phyloP scores from a whole-genome alignment of 2,113 vertebrate genomes.

The Meleagris gallopavo region DNA sequence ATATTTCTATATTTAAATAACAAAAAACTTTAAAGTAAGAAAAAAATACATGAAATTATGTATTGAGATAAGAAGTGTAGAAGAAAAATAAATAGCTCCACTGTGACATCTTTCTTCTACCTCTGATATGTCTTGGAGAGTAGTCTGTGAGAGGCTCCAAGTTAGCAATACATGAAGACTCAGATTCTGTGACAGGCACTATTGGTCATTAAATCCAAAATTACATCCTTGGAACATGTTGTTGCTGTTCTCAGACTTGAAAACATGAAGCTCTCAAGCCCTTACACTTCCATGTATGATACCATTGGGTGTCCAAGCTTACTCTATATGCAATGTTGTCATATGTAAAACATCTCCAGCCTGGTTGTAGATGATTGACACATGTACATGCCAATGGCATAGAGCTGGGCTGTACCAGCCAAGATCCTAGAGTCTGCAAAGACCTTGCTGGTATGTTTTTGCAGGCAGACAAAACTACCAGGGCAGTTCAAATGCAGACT shows the following conservation, averaged over 20 bases:
- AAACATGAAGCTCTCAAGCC: background rate
- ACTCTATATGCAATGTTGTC: accelerated
- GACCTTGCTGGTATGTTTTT: background rate
- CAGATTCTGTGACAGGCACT: background rate
- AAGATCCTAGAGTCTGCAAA: background rate
- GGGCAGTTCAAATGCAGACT: background rate
- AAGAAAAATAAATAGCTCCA: background rate
- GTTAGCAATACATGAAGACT: background rate
- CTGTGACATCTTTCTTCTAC: background rate
- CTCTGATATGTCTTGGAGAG: background rate
- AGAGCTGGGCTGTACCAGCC: background rate
- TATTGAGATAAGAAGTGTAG: background rate
- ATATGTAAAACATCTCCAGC: background rate
- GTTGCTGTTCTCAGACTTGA: background rate
- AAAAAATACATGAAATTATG: background rate
- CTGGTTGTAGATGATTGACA: background rate
- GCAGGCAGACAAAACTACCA: background rate
- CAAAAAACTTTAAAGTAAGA: background rate
- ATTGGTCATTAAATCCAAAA: background rate
- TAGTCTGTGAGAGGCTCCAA: background rate
- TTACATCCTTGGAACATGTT: background rate
- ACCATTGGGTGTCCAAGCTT: background rate
- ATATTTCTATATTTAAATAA: background rate
- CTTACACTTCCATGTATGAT: background rate
- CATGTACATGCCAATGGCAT: background rate